Base-by-base conservation (phyloP, 2,113 vertebrate genomes). In the Silurus asotus region DNA sequence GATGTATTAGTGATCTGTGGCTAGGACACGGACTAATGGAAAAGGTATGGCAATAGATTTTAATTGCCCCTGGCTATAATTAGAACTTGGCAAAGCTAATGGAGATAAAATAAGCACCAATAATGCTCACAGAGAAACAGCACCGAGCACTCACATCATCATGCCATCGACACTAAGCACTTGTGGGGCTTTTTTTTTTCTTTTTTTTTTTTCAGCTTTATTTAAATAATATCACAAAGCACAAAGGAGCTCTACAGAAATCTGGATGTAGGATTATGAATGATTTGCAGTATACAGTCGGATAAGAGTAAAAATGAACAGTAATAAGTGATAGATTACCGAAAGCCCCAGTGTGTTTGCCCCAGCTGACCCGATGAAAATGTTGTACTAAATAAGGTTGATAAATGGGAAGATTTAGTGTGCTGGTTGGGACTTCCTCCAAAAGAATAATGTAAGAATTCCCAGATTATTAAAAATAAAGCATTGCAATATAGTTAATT, bases 21-120 rank as follows among this genome's bases (percentile, higher is more conserved):
- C 80, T 64, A 49, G 45, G 61, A 51, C 80, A 82, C 13, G 3
- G 61, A 65, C 80, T 82, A 65, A 49, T 65, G 19, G 79, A 81
- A 20, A 9, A 49, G 20, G 78, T 10, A 45, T 81, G 81, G 49
- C 37, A 15, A 15, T 9, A 55, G 48, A 69, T 37, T 69, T 56
- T 70, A 69, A 58, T 37, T 82, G 13, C 5, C 45, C 37, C 6
- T 53, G 64, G n/a, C n/a, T 69, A 55, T 23, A 70, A 83, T 45
- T 28, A 56, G 51, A 45, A 23, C 53, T 56, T n/a, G 48, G 37
- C 14, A 79, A 79, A 79, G 75, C 53, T 78, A 78, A 78, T 78
- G 8, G 8, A 37, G n/a, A 45, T 79, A 6, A 79, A 79, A 79
- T 45, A 20, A 79, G 25, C 77, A 59, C 20, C 55, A 79, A 37